phyloP scores from a whole-genome alignment of 2,888 invertebrate genomes.

The Acrocera orbiculus region DNA sequence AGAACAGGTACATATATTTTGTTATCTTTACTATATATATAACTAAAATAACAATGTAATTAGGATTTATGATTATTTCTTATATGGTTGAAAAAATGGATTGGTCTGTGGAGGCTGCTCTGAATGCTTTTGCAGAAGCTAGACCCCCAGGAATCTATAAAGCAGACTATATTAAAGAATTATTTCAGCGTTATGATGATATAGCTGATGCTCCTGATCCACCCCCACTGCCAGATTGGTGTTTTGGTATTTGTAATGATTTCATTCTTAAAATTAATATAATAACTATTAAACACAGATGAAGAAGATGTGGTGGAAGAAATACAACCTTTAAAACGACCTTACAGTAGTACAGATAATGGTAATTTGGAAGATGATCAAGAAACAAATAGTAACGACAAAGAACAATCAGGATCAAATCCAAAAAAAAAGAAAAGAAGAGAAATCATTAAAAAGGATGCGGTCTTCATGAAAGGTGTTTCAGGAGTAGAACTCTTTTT shows the following conservation, averaged over 20 bases:
- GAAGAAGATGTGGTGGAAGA: conserved; percentile 10
- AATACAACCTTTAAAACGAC: no score
- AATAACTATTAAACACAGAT: background rate
- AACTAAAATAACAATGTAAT: background rate
- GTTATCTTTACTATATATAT: background rate
- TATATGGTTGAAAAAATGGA: conserved; percentile 75
- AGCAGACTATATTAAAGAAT: conserved; percentile 77
- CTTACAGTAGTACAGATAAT: no score
- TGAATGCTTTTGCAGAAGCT: conserved; percentile 50
- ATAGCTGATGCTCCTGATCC: conserved; percentile 51
- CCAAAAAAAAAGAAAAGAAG: conserved; percentile 32
- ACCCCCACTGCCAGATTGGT: conserved; percentile 77
- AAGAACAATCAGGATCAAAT: conserved; percentile 6
- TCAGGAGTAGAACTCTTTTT: conserved; percentile 55
- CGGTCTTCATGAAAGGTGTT: conserved; percentile 75
- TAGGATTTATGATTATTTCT: conserved; percentile 72
- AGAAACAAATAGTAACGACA: conserved; percentile 7
- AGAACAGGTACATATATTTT: conserved; percentile 44
- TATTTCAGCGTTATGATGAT: conserved; percentile 67
- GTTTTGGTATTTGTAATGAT: conserved; percentile 34
- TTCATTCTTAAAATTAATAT: no score
- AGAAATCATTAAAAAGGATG: conserved; percentile 42
- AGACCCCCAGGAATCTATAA: conserved; percentile 96
- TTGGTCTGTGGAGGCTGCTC: conserved; percentile 68
- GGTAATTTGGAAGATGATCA: conserved; percentile 8